A percentile compares a stretch with the other conserved stretches of the same genome.
phyloP scores from a whole-genome alignment of 2,797 vertebrate genomes.

The Phataginus tetradactyla region DNA sequence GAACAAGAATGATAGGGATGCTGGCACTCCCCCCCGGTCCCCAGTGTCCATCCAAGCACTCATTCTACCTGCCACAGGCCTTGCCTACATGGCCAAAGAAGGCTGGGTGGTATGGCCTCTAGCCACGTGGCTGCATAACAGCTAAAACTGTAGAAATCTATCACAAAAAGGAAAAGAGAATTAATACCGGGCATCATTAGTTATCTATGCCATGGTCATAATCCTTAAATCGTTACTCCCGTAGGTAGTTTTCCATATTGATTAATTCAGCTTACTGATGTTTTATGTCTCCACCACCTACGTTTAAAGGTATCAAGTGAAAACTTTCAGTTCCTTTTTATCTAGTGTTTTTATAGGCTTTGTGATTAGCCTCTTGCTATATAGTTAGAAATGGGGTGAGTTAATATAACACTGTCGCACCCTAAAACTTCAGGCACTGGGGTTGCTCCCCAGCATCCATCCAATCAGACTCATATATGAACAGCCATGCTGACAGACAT shows the following conservation, averaged over 20 bases:
- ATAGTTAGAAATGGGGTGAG: not conserved
- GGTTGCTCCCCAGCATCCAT: not conserved
- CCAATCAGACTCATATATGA: not conserved
- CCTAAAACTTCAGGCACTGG: not conserved
- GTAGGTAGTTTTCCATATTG: not conserved
- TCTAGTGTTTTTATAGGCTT: not conserved
- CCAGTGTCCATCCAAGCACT: not conserved
- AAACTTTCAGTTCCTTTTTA: not conserved
- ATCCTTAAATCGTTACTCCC: not conserved
- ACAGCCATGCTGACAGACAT: not conserved
- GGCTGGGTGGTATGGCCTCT: not conserved
- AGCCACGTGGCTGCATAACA: not conserved
- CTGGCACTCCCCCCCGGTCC: not conserved
- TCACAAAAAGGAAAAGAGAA: not conserved
- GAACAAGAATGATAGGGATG: not conserved
- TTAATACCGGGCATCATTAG: not conserved
- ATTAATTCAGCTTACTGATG: constrained; percentile 8
- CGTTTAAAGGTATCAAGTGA: not conserved
- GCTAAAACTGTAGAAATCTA: not conserved
- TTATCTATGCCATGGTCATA: not conserved
- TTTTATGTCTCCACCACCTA: not conserved
- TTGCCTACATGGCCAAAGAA: not conserved
- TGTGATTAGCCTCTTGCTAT: not conserved
- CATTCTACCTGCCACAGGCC: not conserved
- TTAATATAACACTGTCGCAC: not conserved